phyloP scores from a whole-genome alignment of 2,888 invertebrate genomes.

The Drosophila peninsularis region DNA sequence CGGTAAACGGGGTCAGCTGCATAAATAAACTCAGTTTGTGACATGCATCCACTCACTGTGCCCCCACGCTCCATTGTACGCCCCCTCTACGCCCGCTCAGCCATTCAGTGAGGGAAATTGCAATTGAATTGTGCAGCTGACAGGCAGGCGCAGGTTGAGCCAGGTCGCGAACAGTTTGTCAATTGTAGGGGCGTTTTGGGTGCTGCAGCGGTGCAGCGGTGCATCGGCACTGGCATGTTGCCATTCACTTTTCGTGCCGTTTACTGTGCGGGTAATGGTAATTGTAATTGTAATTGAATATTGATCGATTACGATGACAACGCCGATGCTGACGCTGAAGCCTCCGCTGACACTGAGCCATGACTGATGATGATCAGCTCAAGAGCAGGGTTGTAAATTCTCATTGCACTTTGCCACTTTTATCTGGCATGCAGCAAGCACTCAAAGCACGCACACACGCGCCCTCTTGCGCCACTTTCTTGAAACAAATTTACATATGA shows the following conservation, averaged over 20 bases:
- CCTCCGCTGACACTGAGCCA: constrained; percentile 50
- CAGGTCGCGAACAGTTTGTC: constrained; percentile 49
- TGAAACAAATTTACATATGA: constrained; percentile 61
- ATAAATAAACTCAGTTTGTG: constrained; percentile 57
- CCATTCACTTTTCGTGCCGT: constrained; percentile 32
- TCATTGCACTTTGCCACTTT: constrained; percentile 39
- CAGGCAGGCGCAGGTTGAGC: constrained; percentile 17
- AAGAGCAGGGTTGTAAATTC: constrained; percentile 41
- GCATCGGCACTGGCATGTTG: constrained; percentile 5
- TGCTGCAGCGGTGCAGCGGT: neutral
- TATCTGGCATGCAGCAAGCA: constrained; percentile 35
- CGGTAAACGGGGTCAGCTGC: constrained; percentile 26
- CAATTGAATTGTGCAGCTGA: constrained; percentile 50
- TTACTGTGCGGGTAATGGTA: constrained; percentile 47
- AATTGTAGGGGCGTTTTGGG: constrained; percentile 14
- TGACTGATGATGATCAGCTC: constrained; percentile 62
- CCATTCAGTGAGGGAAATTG: constrained; percentile 27
- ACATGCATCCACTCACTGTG: constrained; percentile 23
- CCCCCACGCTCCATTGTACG: constrained; percentile 1
- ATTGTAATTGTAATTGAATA: constrained; percentile 67
- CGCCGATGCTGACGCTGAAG: constrained; percentile 4
- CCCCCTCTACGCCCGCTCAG: neutral
- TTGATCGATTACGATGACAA: constrained; percentile 59
- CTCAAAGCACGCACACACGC: constrained; percentile 33
- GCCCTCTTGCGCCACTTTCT: constrained; percentile 9